Percentiles rank a stretch among this genome's conserved stretches.
phyloP scores from a whole-genome alignment of 2,113 vertebrate genomes.

The Acinonyx jubatus region DNA sequence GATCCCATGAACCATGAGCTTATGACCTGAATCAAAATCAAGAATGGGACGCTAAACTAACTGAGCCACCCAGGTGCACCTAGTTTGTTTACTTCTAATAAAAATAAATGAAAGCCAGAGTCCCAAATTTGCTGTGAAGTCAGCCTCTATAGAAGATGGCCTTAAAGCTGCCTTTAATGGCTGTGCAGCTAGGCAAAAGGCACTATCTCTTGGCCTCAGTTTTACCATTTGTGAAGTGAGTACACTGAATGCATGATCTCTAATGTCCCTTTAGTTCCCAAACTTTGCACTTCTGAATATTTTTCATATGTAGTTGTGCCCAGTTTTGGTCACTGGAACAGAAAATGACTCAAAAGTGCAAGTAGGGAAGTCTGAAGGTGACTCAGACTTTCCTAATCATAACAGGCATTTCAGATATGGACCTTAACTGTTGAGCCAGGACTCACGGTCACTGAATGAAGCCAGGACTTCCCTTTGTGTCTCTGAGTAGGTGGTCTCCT shows the following conservation, averaged over 20 bases:
- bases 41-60: too few relatives aligned
- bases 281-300: not conserved
- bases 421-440: not conserved
- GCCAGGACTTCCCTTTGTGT: not conserved
- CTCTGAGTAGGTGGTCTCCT: not conserved
- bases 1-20: too few relatives aligned
- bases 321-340: not conserved
- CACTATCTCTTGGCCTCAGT: not conserved
- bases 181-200: not conserved
- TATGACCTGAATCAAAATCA: too few relatives aligned
- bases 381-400: constrained; percentile 55
- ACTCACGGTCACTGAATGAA: not conserved
- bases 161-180: not conserved
- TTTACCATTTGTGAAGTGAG: not conserved
- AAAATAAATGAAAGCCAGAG: not conserved
- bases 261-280: not conserved
- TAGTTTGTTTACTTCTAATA: constrained; percentile 37
- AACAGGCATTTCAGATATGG: not conserved
- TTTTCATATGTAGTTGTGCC: not conserved
- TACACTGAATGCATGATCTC: not conserved
- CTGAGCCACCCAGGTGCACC: too few relatives aligned
- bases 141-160: not conserved
- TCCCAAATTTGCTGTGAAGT: not conserved
- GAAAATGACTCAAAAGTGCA: constrained; percentile 67
- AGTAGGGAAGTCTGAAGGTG: constrained; percentile 29